A percentile compares a stretch with the other conserved stretches of the same genome.
phyloP scores from a whole-genome alignment of 2,113 vertebrate species.

The Seriola rivoliana region DNA sequence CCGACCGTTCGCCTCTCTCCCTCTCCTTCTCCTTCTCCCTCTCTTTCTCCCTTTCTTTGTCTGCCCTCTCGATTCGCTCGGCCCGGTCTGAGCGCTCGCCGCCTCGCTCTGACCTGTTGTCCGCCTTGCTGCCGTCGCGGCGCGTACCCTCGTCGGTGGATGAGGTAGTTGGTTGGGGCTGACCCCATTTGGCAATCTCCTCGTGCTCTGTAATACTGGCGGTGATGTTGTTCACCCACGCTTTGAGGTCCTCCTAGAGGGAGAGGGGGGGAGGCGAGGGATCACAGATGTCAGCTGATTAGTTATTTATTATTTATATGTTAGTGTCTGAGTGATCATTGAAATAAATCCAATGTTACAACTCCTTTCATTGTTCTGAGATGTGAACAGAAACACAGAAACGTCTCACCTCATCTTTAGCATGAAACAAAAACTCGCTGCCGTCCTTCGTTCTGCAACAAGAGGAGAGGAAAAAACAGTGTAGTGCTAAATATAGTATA shows the following conservation, averaged over 20 bases:
- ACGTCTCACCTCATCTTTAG: conserved; percentile 92
- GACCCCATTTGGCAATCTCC: conserved; percentile 90
- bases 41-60: conserved; percentile 66
- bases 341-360: neutral
- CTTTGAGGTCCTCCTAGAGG: conserved; percentile 91
- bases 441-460: conserved; percentile 90
- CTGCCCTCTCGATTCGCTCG: conserved; percentile 68
- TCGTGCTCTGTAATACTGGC: conserved; percentile 88
- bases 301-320: neutral
- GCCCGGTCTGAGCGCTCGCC: conserved; percentile 80
- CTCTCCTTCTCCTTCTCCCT: conserved; percentile 58
- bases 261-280: neutral
- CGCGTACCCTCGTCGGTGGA: conserved; percentile 94
- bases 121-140: conserved; percentile 87
- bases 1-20: conserved; percentile 74
- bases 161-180: conserved; percentile 92
- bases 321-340: neutral
- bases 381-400: neutral
- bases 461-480: conserved; percentile 35
- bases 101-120: conserved; percentile 80
- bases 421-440: conserved; percentile 93
- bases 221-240: conserved; percentile 88
- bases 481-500: neutral
- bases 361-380: neutral
- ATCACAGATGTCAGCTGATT: neutral